Percentiles rank a stretch among this genome's conserved stretches.
These are phyloP conservation scores for Alloplasta piceator DNA, from an alignment of 2,888 invertebrate genomes.

Conservation along the genomic window DNA sequence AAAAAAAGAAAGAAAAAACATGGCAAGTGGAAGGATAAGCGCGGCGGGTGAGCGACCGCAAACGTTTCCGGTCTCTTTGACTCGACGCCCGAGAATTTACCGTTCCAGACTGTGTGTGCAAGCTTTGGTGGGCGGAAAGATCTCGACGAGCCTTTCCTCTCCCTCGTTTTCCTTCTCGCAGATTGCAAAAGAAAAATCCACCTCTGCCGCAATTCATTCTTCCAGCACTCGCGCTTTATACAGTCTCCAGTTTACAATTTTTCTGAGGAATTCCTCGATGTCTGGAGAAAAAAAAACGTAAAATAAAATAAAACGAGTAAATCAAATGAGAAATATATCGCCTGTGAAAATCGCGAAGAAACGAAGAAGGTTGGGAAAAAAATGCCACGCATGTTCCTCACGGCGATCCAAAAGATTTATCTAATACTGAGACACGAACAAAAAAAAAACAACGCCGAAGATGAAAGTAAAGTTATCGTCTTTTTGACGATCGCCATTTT, in stretches of 20 bases:
- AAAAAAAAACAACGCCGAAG: no score
- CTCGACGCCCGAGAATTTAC: conserved; percentile 65
- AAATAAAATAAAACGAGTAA: conserved; percentile 11
- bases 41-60: conserved; percentile 58
- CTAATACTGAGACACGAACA: no score
- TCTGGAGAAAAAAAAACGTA: not conserved
- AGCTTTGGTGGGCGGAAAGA: conserved; percentile 24
- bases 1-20: conserved; percentile 38
- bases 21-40: conserved; percentile 52
- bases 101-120: conserved; percentile 39
- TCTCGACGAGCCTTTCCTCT: conserved; percentile 41
- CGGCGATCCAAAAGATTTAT: no score
- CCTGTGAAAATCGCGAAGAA: not conserved
- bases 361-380: conserved; percentile 12
- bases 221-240: conserved; percentile 21
- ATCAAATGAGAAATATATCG: not conserved
- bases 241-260: conserved; percentile 12
- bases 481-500: no score
- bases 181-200: conserved; percentile 46
- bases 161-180: conserved; percentile 28
- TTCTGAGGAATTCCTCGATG: conserved; percentile 5
- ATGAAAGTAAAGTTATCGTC: no score
- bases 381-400: not conserved
- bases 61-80: conserved; percentile 65
- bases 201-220: conserved; percentile 40